phyloP scores from a whole-genome alignment of 2,888 invertebrate genomes.

The Endotricha flammealis region DNA sequence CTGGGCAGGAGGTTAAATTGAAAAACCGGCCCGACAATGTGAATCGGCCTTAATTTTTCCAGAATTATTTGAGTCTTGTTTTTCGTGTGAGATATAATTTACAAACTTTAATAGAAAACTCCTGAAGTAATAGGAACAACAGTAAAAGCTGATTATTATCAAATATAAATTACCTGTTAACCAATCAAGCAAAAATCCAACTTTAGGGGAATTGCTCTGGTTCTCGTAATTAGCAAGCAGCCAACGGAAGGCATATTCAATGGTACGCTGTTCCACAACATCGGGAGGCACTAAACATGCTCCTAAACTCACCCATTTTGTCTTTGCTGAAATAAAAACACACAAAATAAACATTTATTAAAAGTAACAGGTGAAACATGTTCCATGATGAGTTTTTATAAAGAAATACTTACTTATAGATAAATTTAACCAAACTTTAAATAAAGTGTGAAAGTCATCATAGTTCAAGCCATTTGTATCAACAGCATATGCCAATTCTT shows the following conservation, averaged over 20 bases:
- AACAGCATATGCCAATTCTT: constrained; percentile 51
- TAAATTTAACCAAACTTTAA: constrained; percentile 70
- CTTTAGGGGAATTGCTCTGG: constrained; percentile 43
- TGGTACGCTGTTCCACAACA: constrained; percentile 45
- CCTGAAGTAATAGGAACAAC: too few species aligned
- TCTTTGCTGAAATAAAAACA: constrained; percentile 45
- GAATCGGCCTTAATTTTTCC: too few species aligned
- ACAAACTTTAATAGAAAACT: too few species aligned
- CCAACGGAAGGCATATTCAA: constrained; percentile 63
- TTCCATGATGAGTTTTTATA: too few species aligned
- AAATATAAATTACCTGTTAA: constrained; percentile 47
- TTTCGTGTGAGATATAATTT: too few species aligned
- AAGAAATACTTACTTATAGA: constrained; percentile 57
- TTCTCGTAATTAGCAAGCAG: constrained; percentile 50
- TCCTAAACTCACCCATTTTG: constrained; percentile 63
- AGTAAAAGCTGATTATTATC: background rate
- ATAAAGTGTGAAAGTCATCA: constrained; percentile 60
- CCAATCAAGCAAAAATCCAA: constrained; percentile 63
- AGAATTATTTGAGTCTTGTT: too few species aligned
- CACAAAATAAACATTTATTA: constrained; percentile 1
- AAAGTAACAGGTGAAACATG: too few species aligned
- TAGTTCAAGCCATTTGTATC: constrained; percentile 51
- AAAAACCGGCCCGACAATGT: too few species aligned
- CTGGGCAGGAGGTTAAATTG: too few species aligned
- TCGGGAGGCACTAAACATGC: constrained; percentile 57